phyloP scores from a whole-genome alignment of 2,888 invertebrate genomes.

The Macrosiphum euphorbiae region DNA sequence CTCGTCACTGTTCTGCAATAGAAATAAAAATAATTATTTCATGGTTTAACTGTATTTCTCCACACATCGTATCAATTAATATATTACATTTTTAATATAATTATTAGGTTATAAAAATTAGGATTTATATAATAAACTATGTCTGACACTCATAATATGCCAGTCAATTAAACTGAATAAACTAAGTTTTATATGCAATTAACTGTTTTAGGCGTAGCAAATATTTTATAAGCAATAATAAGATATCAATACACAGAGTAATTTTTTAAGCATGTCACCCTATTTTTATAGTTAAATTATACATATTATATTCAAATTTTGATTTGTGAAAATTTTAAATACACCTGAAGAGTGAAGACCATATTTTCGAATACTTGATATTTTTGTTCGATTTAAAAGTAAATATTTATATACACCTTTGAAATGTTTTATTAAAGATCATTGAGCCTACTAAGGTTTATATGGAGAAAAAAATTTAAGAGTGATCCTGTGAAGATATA shows the following conservation, averaged over 20 bases:
- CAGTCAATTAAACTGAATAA: neutral
- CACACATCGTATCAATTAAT: neutral
- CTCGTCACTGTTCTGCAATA: constrained; percentile 52
- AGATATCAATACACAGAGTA: neutral
- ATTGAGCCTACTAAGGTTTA: too few relatives aligned
- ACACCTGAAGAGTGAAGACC: too few relatives aligned
- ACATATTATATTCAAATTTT: too few relatives aligned
- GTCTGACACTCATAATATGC: neutral
- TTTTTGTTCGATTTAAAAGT: too few relatives aligned
- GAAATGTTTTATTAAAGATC: too few relatives aligned
- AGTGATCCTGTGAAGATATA: too few relatives aligned
- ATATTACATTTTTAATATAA: neutral
- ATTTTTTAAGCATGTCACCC: too few relatives aligned
- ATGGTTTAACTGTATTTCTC: neutral
- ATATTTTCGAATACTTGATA: too few relatives aligned
- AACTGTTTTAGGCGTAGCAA: neutral
- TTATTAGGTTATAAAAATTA: neutral
- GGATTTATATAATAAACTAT: neutral
- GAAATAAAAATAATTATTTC: constrained; percentile 22
- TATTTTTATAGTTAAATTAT: too few relatives aligned
- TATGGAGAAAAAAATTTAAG: too few relatives aligned
- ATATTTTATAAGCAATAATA: neutral
- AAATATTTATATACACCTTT: too few relatives aligned
- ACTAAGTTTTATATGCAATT: neutral
- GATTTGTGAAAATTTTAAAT: too few relatives aligned